Evolutionary conservation across 2,888 invertebrate genomes (phyloP), one percentile per base, ranked within the genome.

Genomic region (Helicoverpa assulta): DNA sequence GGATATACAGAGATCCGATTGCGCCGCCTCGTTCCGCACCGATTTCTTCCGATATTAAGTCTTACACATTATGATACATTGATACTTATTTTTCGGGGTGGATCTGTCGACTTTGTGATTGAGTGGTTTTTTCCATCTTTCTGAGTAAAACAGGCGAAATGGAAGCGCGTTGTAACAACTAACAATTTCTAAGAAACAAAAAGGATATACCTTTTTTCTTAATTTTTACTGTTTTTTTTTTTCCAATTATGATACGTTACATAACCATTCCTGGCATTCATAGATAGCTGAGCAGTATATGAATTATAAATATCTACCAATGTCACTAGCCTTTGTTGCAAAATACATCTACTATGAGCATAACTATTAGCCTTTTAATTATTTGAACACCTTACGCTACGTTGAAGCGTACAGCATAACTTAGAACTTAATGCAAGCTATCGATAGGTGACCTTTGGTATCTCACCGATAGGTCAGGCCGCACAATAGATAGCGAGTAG

Each of bases 1-100:
- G 84, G 83, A 85, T 84, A 82, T 67, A 83, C 84, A 80, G 81
- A 83, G 83, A 87, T 86, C 77, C 72, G 76, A 81, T 84, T 85
- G 82, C 79, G 80, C 74, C 75, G 76, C 76, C 73, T 77, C 77
- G 74, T 84, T 85, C 70, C 69, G 73, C 82, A 75, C 77, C 68
- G 70, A 81, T 86, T 67, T 85, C 75, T 64, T 54, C 60, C 50
- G 70, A 66, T 65, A 56, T 51, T 61, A 50, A 62, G 58, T 73
- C 57, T 67, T 21, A 67, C 65, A 77, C 67, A 74, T 76, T 74
- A 68, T 74, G 64, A 74, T 72, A 73, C 43, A 52, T 50, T 37
- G 47, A 47, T 65, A 54, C 43, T 37, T 55, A 33, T 59, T 59
- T 64, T 40, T 47, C 47, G n/a, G 47, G 16, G 16, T 47, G n/a